These are phyloP conservation scores for Kryphioiulus occultus DNA, from an alignment of 2,888 invertebrate species.

Conservation along the genomic window DNA sequence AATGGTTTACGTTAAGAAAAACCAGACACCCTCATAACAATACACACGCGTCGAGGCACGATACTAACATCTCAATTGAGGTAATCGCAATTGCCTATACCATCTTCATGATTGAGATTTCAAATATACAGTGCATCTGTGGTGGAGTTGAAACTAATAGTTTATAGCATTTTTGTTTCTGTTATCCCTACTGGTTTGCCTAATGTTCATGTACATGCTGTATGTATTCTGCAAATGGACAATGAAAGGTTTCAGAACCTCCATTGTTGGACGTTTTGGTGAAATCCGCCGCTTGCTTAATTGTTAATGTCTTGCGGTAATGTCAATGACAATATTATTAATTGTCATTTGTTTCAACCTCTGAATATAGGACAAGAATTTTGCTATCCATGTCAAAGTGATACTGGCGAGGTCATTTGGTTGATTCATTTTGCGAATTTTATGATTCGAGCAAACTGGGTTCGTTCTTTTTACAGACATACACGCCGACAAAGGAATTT, in stretches of 20 bases:
- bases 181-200: too few species aligned
- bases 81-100: too few species aligned
- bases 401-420: background rate
- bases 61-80: too few species aligned
- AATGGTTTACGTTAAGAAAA: background rate
- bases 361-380: slow-evolving; percentile 28
- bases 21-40: too few species aligned
- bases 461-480: background rate
- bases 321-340: background rate
- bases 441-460: background rate
- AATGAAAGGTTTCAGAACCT: background rate
- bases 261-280: background rate
- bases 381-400: slow-evolving; percentile 6
- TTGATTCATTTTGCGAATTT: background rate
- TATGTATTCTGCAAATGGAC: too few species aligned
- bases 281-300: background rate
- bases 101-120: too few species aligned
- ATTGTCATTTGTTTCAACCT: background rate
- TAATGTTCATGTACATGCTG: too few species aligned
- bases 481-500: slow-evolving; percentile 17
- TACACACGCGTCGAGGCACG: too few species aligned
- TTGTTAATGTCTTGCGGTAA: background rate
- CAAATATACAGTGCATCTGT: too few species aligned
- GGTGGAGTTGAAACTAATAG: too few species aligned
- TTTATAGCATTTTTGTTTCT: too few species aligned